These are phyloP conservation scores for Schizothorax lantsangensis DNA, from an alignment of 2,797 vertebrate genomes.

Conservation along the genomic window DNA sequence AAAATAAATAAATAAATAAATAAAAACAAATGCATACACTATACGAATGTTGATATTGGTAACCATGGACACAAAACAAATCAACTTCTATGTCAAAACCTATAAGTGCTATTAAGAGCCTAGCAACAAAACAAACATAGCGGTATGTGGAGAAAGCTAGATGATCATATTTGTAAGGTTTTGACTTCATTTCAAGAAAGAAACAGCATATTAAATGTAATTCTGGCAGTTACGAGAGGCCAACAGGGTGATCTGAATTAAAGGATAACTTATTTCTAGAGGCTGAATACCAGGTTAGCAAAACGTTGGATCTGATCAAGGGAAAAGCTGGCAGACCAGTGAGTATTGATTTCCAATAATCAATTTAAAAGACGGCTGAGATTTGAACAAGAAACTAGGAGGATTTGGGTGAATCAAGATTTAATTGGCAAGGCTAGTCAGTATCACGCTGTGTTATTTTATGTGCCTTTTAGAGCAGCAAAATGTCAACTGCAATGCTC, in stretches of 20 bases:
- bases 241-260: conserved; percentile 5
- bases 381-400: conserved; percentile 8
- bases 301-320: conserved; percentile 14
- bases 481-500: background rate
- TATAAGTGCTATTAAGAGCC: conserved; percentile 5
- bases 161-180: background rate
- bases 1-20: background rate
- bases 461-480: background rate
- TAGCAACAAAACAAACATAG: conserved; percentile 24
- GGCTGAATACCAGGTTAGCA: conserved; percentile 13
- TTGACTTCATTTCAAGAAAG: background rate
- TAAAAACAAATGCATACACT: too few species aligned
- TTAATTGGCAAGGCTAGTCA: background rate
- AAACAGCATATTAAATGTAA: background rate
- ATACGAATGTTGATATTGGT: background rate
- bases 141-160: background rate
- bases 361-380: conserved; percentile 10
- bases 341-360: conserved; percentile 28
- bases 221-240: background rate
- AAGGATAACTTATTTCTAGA: conserved; percentile 11
- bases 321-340: background rate
- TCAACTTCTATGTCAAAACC: background rate
- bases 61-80: conserved; percentile 1
- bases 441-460: background rate
- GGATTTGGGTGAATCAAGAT: background rate